Conservation (phyloP, 2,113 vertebrate genomes). For the Rhynchopsitta pachyrhyncha region DNA sequence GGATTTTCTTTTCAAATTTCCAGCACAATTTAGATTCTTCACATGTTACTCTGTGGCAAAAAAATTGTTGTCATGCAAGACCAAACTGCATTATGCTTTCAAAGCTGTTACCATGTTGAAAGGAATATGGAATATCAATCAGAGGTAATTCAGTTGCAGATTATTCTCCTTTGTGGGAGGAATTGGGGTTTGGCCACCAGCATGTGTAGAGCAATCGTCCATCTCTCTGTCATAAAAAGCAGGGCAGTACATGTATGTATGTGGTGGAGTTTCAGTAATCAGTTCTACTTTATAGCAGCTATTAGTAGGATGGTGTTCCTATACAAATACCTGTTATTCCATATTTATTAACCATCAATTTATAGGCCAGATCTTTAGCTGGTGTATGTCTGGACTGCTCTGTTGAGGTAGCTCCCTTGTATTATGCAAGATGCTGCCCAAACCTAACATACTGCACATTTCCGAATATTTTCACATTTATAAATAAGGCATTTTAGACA, state of each 20-base stretch:
- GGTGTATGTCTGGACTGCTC: neutral
- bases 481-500: neutral
- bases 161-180: neutral
- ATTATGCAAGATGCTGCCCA: neutral
- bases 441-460: neutral
- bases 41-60: neutral
- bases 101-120: neutral
- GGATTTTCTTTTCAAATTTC: conserved; percentile 14
- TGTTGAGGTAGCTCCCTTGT: neutral
- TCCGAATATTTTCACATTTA: neutral
- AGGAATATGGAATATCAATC: neutral
- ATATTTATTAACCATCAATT: neutral
- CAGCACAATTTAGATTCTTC: neutral
- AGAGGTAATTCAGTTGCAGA: neutral
- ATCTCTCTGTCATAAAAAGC: neutral
- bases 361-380: neutral
- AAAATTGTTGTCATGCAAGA: neutral
- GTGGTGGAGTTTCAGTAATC: neutral
- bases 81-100: neutral
- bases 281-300: neutral
- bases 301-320: neutral
- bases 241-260: neutral
- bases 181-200: neutral
- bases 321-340: neutral
- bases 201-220: neutral